phyloP scores from a whole-genome alignment of 2,113 vertebrate species.

The Edolisoma coerulescens region DNA sequence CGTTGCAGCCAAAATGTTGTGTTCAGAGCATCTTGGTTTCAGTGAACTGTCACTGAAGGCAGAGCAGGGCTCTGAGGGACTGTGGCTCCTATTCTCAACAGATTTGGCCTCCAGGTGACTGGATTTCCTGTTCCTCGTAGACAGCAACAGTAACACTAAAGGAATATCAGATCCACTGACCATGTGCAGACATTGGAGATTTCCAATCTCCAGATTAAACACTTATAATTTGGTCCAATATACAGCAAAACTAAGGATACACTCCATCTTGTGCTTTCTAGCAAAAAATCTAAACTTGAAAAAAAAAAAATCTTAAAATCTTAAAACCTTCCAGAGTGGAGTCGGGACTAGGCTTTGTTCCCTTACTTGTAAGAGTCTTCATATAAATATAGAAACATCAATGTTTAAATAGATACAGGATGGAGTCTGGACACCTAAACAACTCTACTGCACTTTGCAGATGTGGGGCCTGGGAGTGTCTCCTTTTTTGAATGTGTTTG shows the following conservation, averaged over 20 bases:
- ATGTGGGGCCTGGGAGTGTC: slow-evolving; percentile 13
- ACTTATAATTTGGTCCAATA: not conserved
- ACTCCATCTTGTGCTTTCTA: not conserved
- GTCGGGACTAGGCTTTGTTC: not conserved
- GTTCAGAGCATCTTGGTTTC: not conserved
- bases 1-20: not conserved
- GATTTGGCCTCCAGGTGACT: not conserved
- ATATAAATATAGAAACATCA: not conserved
- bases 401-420: slow-evolving; percentile 29
- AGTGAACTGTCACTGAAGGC: not conserved
- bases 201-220: not conserved
- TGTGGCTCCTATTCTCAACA: not conserved
- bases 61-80: not conserved
- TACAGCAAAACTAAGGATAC: not conserved
- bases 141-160: not conserved
- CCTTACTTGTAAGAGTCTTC: not conserved
- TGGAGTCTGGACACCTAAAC: slow-evolving; percentile 2
- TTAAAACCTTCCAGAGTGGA: not conserved
- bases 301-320: not conserved
- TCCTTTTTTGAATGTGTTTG: slow-evolving; percentile 16
- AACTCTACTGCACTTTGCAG: not conserved
- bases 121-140: not conserved
- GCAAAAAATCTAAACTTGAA: not conserved
- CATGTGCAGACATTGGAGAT: not conserved
- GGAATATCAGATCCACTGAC: not conserved